These are phyloP conservation scores for Odontomyia ornata DNA, from an alignment of 2,888 invertebrate genomes.

Conservation along the genomic window DNA sequence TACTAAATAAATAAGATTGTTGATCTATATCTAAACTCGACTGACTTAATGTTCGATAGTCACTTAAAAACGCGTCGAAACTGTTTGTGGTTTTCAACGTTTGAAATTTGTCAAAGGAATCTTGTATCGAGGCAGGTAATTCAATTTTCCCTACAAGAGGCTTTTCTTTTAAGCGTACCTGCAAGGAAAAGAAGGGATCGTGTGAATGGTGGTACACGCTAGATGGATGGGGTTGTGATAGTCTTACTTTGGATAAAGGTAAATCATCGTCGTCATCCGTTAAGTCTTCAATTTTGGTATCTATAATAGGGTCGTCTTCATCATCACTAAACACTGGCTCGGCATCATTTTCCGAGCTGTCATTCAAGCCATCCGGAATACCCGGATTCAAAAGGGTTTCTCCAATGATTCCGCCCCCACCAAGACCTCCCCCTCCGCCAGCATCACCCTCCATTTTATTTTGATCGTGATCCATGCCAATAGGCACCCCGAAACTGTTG, in stretches of 20 bases:
- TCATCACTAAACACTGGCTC: conserved; percentile 52
- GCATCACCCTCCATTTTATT: conserved; percentile 48
- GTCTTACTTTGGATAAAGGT: conserved; percentile 78
- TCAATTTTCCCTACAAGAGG: conserved; percentile 62
- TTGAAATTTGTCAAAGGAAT: conserved; percentile 62
- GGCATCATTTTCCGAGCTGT: conserved; percentile 60
- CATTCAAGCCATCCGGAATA: conserved; percentile 53
- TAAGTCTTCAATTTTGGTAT: conserved; percentile 60
- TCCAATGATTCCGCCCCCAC: conserved; percentile 25
- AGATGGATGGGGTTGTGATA: neutral
- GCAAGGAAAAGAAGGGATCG: conserved; percentile 37
- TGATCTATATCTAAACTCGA: conserved; percentile 62
- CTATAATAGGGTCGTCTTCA: conserved; percentile 70
- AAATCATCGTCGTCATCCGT: conserved; percentile 72
- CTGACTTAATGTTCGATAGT: conserved; percentile 60
- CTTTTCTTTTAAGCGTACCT: conserved; percentile 64
- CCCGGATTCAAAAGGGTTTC: conserved; percentile 38
- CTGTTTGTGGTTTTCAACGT: conserved; percentile 60
- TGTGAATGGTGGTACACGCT: neutral
- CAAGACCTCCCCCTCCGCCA: conserved; percentile 44
- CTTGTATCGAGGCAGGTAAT: conserved; percentile 60
- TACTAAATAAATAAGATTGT: conserved; percentile 62
- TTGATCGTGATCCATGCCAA: conserved; percentile 46
- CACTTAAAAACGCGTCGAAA: conserved; percentile 62
- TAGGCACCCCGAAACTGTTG: conserved; percentile 43